Evolutionary conservation across 1,140 invertebrate genomes (phyloP).

Genomic region (Drosophila paulistorum): DNA sequence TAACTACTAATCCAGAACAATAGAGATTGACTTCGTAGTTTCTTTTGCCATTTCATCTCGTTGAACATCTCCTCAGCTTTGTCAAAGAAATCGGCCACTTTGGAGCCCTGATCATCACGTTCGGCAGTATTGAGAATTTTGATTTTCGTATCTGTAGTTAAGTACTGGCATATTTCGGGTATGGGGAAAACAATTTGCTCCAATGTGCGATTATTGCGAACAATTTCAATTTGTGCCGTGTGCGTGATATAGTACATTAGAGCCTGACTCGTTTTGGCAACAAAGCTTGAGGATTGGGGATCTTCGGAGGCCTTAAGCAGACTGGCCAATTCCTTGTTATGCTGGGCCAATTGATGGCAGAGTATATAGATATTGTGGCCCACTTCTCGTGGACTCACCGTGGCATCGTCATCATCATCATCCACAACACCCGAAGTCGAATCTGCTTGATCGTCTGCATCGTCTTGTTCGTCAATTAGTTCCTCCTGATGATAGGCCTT

Average conservation of each 20-base stretch:
- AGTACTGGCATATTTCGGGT: conserved; percentile 98
- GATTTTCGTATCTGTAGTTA: conserved; percentile 97
- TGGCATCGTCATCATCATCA: conserved; percentile 88
- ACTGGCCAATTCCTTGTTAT: conserved; percentile 96
- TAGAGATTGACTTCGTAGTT: conserved; percentile 93
- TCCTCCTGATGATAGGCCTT: conserved; percentile 96
- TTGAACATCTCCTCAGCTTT: conserved; percentile 97
- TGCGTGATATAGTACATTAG: conserved; percentile 97
- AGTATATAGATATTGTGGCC: conserved; percentile 99
- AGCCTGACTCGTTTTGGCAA: conserved; percentile 92
- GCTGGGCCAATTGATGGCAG: conserved; percentile 97
- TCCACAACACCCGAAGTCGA: conserved; percentile 68
- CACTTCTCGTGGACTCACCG: conserved; percentile 95
- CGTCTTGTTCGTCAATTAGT: conserved; percentile 77
- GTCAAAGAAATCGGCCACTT: conserved; percentile 99
- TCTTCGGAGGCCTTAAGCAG: conserved; percentile 90
- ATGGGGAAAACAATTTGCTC: conserved; percentile 99
- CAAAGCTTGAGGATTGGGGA: conserved; percentile 83
- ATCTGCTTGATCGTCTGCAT: conserved; percentile 76
- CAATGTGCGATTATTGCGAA: conserved; percentile 96
- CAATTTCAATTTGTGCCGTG: conserved; percentile 99
- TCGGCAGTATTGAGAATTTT: conserved; percentile 96
- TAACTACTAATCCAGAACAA: conserved; percentile 98
- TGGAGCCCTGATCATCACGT: conserved; percentile 98
- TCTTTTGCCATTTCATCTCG: conserved; percentile 99